Evolutionary conservation across 2,888 invertebrate species (phyloP), one percentile per base, ranked within the genome.

Genomic region (Unio pictorum): DNA sequence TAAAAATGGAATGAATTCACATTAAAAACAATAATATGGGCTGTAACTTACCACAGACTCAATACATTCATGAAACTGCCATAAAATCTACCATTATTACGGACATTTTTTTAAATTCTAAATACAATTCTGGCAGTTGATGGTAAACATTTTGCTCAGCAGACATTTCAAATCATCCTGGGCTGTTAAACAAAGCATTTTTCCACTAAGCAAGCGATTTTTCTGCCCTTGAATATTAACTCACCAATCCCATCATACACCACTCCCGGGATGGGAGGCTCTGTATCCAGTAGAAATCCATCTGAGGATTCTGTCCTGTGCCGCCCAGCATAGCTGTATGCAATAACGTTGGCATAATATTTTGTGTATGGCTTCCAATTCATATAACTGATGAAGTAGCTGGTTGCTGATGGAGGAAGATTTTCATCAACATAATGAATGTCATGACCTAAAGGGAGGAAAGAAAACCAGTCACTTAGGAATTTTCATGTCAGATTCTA

Each of bases 241-340:
- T 34, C 34, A 75, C 75, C 75, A 17, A 61, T 54, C 0, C 72
- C 72, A 64, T 80, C 73, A 60, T 67, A 61, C 5, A 79, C 68
- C 15, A 70, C 60, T 26, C 74, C 74, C 8, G 64, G 11, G 5
- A 55, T 58, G 5, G 80, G 78, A 34, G 75, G 74, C 23, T 57
- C 55, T 20, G 63, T 28, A 55, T 80, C 80, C 45, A 78, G 55
- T 20, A 73, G 57, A 57, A 73, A 76, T 17, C 78, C 80, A 65
- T 75, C 71, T 23, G 78, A 75, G 1, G 64, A 60, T 17, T 65
- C 68, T 5, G 73, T 69, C 1, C 69, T 71, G n/a, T 71, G 72
- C 18, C 72, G 68, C 7, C 73, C 78, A 30, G 76, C 74, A 15
- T 66, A 23, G 26, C 71, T 71, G 28, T 59, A 70, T 45, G 73